Conservation (phyloP, 2,797 vertebrate genomes). For the Nyctibius grandis region DNA sequence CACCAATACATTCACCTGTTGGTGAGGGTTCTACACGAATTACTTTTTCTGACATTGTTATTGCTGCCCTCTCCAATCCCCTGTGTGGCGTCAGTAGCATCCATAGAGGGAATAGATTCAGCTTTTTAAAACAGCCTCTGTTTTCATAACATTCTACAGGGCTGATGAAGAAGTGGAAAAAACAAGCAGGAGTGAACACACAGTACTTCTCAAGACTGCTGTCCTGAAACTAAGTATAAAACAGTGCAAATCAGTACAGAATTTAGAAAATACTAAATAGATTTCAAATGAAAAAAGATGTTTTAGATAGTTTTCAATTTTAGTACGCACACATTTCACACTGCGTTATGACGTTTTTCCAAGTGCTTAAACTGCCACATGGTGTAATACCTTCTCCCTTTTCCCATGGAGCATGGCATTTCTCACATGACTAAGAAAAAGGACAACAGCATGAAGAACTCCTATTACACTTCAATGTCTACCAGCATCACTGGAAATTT, state of each 20-base stretch:
- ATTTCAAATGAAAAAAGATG: background rate
- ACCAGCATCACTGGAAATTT: background rate
- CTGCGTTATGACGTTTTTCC: background rate
- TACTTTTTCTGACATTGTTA: background rate
- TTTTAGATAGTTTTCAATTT: background rate
- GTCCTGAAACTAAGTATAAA: background rate
- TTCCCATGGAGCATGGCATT: background rate
- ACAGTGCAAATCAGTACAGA: background rate
- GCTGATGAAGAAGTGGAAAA: background rate
- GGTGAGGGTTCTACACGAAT: background rate
- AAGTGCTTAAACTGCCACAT: background rate
- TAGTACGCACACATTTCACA: background rate
- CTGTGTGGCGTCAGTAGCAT: background rate
- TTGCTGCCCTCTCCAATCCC: background rate
- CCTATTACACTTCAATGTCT: background rate
- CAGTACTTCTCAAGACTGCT: background rate
- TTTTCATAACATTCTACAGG: background rate
- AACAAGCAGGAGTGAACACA: background rate
- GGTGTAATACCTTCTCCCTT: background rate
- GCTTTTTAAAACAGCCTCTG: background rate
- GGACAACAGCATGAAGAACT: background rate
- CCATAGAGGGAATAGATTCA: background rate
- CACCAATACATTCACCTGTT: background rate
- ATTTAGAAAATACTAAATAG: background rate
- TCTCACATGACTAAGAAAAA: background rate